A percentile compares a stretch with the other conserved stretches of the same genome.
These are phyloP conservation scores for Lindbergichthys nudifrons DNA, from an alignment of 2,797 vertebrate genomes.

Conservation along the genomic window DNA sequence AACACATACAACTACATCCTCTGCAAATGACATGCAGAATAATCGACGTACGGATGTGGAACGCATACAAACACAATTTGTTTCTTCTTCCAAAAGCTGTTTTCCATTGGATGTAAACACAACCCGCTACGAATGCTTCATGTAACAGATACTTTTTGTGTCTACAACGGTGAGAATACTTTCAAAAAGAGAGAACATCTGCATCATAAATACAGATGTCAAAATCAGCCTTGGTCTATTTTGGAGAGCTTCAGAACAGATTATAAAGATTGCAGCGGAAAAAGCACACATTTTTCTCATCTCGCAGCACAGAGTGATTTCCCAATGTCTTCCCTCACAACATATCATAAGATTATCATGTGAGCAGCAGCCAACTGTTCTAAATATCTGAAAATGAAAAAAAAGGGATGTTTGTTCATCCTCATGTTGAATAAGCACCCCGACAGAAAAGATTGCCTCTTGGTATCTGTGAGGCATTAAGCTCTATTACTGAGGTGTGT, in stretches of 20 bases:
- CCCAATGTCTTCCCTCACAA: conserved; percentile 29
- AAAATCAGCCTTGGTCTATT: conserved; percentile 28
- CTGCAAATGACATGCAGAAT: conserved; percentile 15
- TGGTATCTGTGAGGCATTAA: conserved; percentile 26
- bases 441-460: neutral
- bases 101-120: neutral
- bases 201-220: conserved; percentile 34
- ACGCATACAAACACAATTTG: neutral
- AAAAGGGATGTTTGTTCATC: neutral
- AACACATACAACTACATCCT: conserved; percentile 22
- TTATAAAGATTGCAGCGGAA: conserved; percentile 8
- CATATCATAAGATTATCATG: conserved; percentile 34
- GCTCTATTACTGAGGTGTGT: conserved; percentile 18
- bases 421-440: neutral
- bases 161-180: neutral
- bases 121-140: neutral
- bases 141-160: neutral
- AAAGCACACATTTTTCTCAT: conserved; percentile 54
- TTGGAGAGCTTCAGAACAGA: conserved; percentile 27
- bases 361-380: conserved; percentile 17
- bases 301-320: conserved; percentile 20
- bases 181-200: conserved; percentile 6
- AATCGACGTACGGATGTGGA: neutral
- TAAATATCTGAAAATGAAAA: neutral
- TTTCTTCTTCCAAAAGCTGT: neutral